Percentiles rank a stretch among this genome's conserved stretches.
Evolutionary conservation across 2,888 invertebrate genomes (phyloP).

Genomic region (Vannuccia rotundouncinata): DNA sequence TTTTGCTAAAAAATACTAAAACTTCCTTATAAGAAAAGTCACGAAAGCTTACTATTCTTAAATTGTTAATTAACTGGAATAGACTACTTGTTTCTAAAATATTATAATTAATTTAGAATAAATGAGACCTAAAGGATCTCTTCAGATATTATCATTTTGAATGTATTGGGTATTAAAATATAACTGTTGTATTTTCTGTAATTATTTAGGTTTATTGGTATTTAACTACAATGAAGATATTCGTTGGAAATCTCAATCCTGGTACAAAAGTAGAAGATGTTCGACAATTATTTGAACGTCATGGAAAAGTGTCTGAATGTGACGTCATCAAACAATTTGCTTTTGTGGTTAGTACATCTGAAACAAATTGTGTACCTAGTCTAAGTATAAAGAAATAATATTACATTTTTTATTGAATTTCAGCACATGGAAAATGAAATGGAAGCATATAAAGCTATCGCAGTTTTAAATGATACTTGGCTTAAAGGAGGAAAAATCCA

Average conservation of each 20-base stretch:
- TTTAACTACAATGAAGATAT: too few species aligned
- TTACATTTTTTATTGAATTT: background rate
- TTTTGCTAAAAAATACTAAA: too few species aligned
- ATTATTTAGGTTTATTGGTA: too few species aligned
- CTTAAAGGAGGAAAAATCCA: conserved; percentile 49
- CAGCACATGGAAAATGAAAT: conserved; percentile 50
- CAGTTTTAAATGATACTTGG: conserved; percentile 46
- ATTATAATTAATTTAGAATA: too few species aligned
- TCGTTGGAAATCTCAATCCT: conserved; percentile 89
- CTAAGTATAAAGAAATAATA: background rate
- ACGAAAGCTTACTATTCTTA: too few species aligned
- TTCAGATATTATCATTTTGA: too few species aligned
- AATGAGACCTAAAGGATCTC: too few species aligned
- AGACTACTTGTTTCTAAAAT: too few species aligned
- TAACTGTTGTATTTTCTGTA: too few species aligned
- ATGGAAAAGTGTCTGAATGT: conserved; percentile 88
- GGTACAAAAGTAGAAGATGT: conserved; percentile 85
- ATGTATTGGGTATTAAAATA: too few species aligned
- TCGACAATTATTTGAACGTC: conserved; percentile 84
- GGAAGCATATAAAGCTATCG: conserved; percentile 49
- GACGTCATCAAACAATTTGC: conserved; percentile 96
- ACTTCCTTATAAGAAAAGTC: too few species aligned
- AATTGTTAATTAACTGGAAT: too few species aligned
- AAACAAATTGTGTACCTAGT: background rate
- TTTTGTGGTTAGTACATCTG: conserved; percentile 65